Percentiles rank a stretch among this genome's conserved stretches.
Conservation (phyloP, 1,140 invertebrate species). For the Oryctes rhinoceros region DNA sequence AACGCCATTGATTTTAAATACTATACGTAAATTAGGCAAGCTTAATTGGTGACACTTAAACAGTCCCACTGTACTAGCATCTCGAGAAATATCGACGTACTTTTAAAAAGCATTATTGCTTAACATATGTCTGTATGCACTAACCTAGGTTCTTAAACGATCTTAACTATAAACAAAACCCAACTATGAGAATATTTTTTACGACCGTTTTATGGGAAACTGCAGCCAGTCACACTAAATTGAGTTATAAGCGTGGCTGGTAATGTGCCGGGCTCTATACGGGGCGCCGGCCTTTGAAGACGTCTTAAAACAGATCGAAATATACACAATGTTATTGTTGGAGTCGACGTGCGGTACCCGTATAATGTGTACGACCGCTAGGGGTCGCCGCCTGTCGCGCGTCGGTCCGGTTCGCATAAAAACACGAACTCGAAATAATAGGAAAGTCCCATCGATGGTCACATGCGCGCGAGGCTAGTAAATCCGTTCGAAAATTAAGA, state of each 20-base stretch:
- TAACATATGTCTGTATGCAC: neutral
- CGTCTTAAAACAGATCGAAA: constrained; percentile 30
- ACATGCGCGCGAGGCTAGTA: neutral
- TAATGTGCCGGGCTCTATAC: constrained; percentile 18
- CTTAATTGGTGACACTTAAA: constrained; percentile 2
- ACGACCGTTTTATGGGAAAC: constrained; percentile 29
- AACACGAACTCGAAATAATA: neutral
- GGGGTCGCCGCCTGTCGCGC: constrained; percentile 23
- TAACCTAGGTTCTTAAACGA: neutral
- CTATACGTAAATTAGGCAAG: neutral
- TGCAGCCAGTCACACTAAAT: constrained; percentile 31
- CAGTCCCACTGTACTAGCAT: neutral
- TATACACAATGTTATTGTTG: constrained; percentile 36
- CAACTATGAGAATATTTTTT: constrained; percentile 32
- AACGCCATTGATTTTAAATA: neutral
- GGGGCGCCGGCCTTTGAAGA: constrained; percentile 18
- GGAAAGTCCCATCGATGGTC: neutral
- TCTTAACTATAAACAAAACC: constrained; percentile 9
- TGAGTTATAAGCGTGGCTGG: constrained; percentile 31
- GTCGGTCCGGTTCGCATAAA: constrained; percentile 12
- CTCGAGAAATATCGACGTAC: neutral
- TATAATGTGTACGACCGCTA: constrained; percentile 16
- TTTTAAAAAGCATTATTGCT: neutral
- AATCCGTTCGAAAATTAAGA: neutral
- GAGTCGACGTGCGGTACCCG: constrained; percentile 25